Evolutionary conservation across 2,888 invertebrate genomes (phyloP).

Genomic region (Sphaerolaimus hirsutus): DNA sequence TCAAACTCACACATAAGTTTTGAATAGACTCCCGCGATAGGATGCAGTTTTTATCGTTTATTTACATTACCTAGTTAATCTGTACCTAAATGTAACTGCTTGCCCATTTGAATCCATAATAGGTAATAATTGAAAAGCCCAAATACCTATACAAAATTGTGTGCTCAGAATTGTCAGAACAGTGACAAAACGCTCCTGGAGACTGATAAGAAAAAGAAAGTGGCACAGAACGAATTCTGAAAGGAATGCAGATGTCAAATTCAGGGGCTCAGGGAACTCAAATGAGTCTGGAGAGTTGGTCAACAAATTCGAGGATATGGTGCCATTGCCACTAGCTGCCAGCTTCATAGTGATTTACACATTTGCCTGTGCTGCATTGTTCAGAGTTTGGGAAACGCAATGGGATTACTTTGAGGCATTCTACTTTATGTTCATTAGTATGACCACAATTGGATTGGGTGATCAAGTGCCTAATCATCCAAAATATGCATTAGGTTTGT

Average conservation of each 20-base stretch:
- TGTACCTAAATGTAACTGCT: too few species aligned
- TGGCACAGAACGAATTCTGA: too few species aligned
- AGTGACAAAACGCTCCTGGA: too few species aligned
- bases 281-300: constrained; percentile 4
- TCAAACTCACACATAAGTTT: neutral
- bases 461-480: constrained; percentile 19
- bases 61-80: too few species aligned
- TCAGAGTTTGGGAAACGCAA: constrained; percentile 15
- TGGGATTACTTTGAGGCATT: constrained; percentile 17
- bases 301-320: constrained; percentile 6
- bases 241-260: too few species aligned
- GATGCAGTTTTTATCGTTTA: too few species aligned
- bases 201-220: too few species aligned
- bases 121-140: too few species aligned
- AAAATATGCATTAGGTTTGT: constrained; percentile 12
- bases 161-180: too few species aligned
- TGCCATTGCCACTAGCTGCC: constrained; percentile 9
- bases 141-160: too few species aligned
- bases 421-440: constrained; percentile 19
- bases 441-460: constrained; percentile 19
- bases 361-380: constrained; percentile 14
- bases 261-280: neutral
- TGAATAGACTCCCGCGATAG: too few species aligned
- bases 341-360: constrained; percentile 13
- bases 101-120: too few species aligned